Evolutionary conservation across 2,113 vertebrate species (phyloP).

Genomic region (Caracal caracal): DNA sequence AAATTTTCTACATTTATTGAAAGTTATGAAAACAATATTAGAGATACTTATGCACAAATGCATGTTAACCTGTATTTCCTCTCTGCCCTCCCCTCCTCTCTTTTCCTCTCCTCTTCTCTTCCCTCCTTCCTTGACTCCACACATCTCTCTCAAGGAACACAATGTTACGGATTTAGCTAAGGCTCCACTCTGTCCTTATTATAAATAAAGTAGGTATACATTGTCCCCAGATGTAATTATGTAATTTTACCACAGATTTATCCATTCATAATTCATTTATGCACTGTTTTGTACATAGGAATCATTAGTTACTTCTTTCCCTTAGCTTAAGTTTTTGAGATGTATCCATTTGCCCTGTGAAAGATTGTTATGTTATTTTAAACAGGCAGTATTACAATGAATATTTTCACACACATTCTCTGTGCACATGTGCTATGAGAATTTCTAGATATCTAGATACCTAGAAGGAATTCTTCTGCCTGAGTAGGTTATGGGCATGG

Average conservation of each 20-base stretch:
- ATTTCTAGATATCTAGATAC: not conserved
- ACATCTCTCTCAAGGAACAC: not conserved
- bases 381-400: not conserved
- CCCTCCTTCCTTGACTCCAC: not conserved
- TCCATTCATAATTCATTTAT: not conserved
- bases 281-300: not conserved
- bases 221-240: not conserved
- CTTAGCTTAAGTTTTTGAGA: not conserved
- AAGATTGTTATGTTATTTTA: not conserved
- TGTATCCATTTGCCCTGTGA: not conserved
- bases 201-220: not conserved
- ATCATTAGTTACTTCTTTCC: not conserved
- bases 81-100: not conserved
- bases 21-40: not conserved
- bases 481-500: not conserved
- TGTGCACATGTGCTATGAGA: not conserved
- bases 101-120: accelerated
- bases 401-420: not conserved
- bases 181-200: too few species aligned
- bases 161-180: not conserved
- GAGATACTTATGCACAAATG: not conserved
- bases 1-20: not conserved
- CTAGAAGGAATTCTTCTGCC: not conserved
- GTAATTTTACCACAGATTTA: not conserved
- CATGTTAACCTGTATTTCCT: not conserved